These are phyloP conservation scores for Anoplopoma fimbria DNA, from an alignment of 2,113 vertebrate genomes.

Conservation along the genomic window DNA sequence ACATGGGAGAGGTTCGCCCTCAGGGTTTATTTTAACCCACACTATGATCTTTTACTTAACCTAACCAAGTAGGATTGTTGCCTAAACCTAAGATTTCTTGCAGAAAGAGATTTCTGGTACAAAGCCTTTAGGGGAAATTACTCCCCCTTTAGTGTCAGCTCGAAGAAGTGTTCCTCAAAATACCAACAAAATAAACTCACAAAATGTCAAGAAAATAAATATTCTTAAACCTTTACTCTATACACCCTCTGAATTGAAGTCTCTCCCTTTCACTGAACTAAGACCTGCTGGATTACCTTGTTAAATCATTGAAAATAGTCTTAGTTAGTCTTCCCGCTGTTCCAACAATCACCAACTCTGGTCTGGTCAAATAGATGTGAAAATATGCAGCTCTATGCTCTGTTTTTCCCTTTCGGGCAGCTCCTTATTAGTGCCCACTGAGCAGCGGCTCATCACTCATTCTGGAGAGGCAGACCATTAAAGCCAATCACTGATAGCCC, in stretches of 20 bases:
- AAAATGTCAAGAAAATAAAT: no score
- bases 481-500: no score
- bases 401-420: neutral
- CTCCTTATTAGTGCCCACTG: no score
- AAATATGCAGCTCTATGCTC: neutral
- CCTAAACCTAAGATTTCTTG: neutral
- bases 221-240: no score
- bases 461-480: no score
- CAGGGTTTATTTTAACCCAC: neutral
- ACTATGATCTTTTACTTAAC: neutral
- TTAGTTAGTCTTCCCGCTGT: neutral
- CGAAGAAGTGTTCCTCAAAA: no score
- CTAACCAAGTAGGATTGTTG: neutral
- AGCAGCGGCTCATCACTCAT: no score
- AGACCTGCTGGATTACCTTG: neutral
- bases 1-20: neutral
- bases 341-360: neutral
- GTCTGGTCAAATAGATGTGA: neutral
- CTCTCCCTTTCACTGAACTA: neutral
- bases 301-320: no score
- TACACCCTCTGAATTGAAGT: neutral
- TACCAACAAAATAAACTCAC: neutral
- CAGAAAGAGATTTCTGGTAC: neutral
- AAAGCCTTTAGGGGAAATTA: neutral
- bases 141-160: neutral